A percentile compares a stretch with the other conserved stretches of the same genome.
Evolutionary conservation across 2,888 invertebrate genomes (phyloP).

Genomic region (Pedicia rivosa): DNA sequence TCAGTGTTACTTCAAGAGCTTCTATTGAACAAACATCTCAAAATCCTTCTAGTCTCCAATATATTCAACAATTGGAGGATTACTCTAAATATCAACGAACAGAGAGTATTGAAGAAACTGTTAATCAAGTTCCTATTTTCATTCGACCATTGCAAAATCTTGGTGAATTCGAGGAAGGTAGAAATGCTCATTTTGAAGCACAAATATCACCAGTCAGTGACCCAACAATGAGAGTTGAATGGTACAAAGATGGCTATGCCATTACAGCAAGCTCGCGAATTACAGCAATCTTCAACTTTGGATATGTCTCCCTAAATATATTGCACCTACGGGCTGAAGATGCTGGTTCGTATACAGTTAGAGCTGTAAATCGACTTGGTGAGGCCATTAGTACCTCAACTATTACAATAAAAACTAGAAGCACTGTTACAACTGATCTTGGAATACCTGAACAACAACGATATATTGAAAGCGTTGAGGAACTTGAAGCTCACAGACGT

Average conservation of each 20-base stretch:
- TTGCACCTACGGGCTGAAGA: conserved; percentile 98
- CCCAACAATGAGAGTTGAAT: conserved; percentile 86
- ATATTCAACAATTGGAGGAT: conserved; percentile 81
- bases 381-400: conserved; percentile 76
- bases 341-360: conserved; percentile 84
- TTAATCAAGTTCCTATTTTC: conserved; percentile 69
- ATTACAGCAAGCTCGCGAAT: conserved; percentile 95
- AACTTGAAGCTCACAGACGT: conserved; percentile 72
- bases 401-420: conserved; percentile 58
- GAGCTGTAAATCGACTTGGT: conserved; percentile 79
- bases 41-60: conserved; percentile 81
- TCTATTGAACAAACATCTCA: conserved; percentile 78
- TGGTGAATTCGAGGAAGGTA: conserved; percentile 76
- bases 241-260: conserved; percentile 88
- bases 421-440: conserved; percentile 71
- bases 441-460: conserved; percentile 81
- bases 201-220: conserved; percentile 85
- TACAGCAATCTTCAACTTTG: conserved; percentile 96
- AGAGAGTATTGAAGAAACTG: conserved; percentile 68
- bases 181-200: conserved; percentile 86
- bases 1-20: conserved; percentile 65
- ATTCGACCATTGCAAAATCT: conserved; percentile 75
- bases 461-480: conserved; percentile 83
- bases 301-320: conserved; percentile 96
- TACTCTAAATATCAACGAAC: conserved; percentile 73